Conservation (phyloP, 2,888 invertebrate genomes). For the Tetanocera ferruginea region DNA sequence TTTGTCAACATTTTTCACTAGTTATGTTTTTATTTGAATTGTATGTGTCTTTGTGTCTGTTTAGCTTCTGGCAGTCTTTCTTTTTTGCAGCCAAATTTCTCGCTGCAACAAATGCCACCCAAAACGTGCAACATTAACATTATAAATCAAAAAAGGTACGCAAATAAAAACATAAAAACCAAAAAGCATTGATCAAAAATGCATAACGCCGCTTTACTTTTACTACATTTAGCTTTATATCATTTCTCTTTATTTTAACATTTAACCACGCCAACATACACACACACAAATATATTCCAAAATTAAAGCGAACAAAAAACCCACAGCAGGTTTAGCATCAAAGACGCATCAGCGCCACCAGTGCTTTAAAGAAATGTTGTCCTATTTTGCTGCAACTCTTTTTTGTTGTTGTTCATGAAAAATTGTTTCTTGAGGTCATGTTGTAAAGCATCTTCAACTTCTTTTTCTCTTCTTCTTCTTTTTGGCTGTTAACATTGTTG, state of each 20-base stretch:
- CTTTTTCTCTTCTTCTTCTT: neutral
- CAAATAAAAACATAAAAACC: neutral
- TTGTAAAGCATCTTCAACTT: neutral
- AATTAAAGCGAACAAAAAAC: neutral
- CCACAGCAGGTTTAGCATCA: neutral
- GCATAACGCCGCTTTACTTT: neutral
- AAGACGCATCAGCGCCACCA: neutral
- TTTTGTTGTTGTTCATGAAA: conserved; percentile 7
- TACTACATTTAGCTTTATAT: neutral
- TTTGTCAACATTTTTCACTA: neutral
- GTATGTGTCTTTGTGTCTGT: neutral
- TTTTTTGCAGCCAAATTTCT: neutral
- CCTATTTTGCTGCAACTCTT: neutral
- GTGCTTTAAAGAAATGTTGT: too few species aligned
- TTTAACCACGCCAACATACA: neutral
- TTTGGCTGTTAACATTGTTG: neutral
- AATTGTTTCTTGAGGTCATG: conserved; percentile 11
- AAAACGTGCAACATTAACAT: neutral
- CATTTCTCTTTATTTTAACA: neutral
- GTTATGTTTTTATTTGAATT: neutral
- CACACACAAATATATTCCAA: too few species aligned
- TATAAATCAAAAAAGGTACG: neutral
- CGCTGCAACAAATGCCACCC: neutral
- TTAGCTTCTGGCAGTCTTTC: neutral
- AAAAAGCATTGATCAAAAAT: conserved; percentile 7